Evolutionary conservation across 2,888 invertebrate species (phyloP).

Genomic region (Anaspis maculata): DNA sequence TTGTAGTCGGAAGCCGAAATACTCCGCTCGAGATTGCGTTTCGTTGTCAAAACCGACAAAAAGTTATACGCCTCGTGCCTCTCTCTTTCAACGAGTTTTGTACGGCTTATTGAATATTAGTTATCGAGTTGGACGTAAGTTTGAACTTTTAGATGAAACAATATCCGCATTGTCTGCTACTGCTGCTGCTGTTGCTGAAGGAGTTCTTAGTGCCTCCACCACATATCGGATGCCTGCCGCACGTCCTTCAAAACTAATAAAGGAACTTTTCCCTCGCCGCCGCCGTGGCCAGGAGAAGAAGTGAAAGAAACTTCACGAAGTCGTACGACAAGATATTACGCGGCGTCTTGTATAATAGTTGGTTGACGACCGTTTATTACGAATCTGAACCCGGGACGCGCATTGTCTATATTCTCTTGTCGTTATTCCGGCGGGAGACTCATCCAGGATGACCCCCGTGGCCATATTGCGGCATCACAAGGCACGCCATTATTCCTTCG

Average conservation of each 20-base stretch:
- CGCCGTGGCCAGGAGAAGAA: no score
- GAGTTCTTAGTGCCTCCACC: slow-evolving; percentile 12
- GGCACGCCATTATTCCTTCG: slow-evolving; percentile 21
- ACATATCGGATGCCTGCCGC: slow-evolving; percentile 14
- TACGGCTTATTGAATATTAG: slow-evolving; percentile 17
- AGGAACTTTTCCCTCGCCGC: slow-evolving; percentile 17
- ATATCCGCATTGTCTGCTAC: slow-evolving; percentile 20
- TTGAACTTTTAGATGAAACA: slow-evolving; percentile 20
- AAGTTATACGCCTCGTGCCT: no score
- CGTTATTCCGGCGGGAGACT: slow-evolving; percentile 14
- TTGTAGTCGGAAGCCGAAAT: no score
- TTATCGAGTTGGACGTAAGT: slow-evolving; percentile 13
- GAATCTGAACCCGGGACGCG: slow-evolving; percentile 10
- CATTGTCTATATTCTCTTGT: slow-evolving; percentile 11
- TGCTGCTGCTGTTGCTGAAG: no score
- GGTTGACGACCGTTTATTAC: slow-evolving; percentile 22
- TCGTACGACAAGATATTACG: slow-evolving; percentile 25
- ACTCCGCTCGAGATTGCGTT: no score
- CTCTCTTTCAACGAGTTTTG: slow-evolving; percentile 11
- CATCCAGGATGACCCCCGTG: slow-evolving; percentile 9
- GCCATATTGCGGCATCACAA: slow-evolving; percentile 21
- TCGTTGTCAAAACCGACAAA: no score
- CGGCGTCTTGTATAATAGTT: slow-evolving; percentile 24
- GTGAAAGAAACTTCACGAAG: slow-evolving; percentile 25
- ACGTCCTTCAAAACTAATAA: slow-evolving; percentile 28